phyloP scores from a whole-genome alignment of 2,888 invertebrate genomes.

The Mycogona germanica region DNA sequence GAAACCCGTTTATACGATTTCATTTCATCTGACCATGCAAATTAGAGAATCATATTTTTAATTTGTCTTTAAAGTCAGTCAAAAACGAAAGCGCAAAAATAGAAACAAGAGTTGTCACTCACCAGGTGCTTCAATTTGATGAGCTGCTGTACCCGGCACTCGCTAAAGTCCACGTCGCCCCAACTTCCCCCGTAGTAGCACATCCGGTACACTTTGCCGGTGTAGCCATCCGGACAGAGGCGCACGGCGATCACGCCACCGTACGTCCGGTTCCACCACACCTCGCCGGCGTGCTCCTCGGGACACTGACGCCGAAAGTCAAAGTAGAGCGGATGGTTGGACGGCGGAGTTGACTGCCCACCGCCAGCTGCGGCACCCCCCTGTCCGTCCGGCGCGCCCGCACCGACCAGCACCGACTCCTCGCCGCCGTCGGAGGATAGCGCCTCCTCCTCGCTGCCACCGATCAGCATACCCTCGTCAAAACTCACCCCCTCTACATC shows the following conservation, averaged over 20 bases:
- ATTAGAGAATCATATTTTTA: no score
- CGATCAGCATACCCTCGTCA: no score
- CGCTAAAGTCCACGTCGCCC: slow-evolving; percentile 24
- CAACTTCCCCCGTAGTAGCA: slow-evolving; percentile 25
- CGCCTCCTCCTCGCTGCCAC: no score
- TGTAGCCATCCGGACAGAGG: slow-evolving; percentile 23
- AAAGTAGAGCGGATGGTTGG: background rate
- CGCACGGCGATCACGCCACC: slow-evolving; percentile 24
- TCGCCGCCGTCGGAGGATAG: no score
- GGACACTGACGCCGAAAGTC: slow-evolving; percentile 22
- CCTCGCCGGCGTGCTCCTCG: slow-evolving; percentile 19
- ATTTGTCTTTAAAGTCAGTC: no score
- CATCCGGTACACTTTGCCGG: slow-evolving; percentile 25
- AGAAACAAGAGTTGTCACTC: slow-evolving; percentile 9
- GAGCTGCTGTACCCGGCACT: slow-evolving; percentile 25
- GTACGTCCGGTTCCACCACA: slow-evolving; percentile 24
- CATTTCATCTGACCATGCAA: no score
- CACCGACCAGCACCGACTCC: no score
- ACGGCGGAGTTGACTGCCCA: no score
- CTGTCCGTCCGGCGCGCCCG: no score
- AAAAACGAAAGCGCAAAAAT: background rate
- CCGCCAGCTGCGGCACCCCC: no score
- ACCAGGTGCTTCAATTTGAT: slow-evolving; percentile 25
- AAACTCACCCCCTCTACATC: no score
- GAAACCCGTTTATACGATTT: no score